A percentile compares a stretch with the other conserved stretches of the same genome.
Evolutionary conservation across 2,797 vertebrate species (phyloP).

Genomic region (Muscicapa comitata): DNA sequence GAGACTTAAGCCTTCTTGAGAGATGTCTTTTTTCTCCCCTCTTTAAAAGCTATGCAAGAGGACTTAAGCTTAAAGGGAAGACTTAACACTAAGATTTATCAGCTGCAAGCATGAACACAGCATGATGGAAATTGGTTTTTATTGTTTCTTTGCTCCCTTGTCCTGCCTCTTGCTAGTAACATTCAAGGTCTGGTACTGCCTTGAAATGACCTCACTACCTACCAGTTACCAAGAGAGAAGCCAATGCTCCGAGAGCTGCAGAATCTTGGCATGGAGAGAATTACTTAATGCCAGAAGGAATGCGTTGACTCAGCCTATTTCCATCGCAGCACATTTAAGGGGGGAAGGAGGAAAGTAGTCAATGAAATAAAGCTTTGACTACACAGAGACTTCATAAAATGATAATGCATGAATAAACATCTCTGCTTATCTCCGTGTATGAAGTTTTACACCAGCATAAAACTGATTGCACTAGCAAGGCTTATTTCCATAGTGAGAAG

Average conservation of each 20-base stretch:
- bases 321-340: neutral
- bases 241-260: neutral
- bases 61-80: neutral
- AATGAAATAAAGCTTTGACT: neutral
- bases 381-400: neutral
- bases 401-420: neutral
- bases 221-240: neutral
- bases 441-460: neutral
- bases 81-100: neutral
- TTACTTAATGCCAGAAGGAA: slow-evolving; percentile 39
- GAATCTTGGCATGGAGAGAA: slow-evolving; percentile 5
- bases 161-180: neutral
- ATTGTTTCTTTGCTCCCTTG: neutral
- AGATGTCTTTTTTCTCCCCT: neutral
- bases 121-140: neutral
- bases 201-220: neutral
- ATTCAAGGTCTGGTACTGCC: neutral
- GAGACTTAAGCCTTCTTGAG: neutral
- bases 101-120: neutral
- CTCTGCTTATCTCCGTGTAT: neutral
- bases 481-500: neutral
- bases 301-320: neutral
- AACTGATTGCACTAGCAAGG: neutral
- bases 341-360: neutral
- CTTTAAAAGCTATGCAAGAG: neutral